Evolutionary conservation across 2,113 vertebrate genomes (phyloP).

Genomic region (Hassar affinis): DNA sequence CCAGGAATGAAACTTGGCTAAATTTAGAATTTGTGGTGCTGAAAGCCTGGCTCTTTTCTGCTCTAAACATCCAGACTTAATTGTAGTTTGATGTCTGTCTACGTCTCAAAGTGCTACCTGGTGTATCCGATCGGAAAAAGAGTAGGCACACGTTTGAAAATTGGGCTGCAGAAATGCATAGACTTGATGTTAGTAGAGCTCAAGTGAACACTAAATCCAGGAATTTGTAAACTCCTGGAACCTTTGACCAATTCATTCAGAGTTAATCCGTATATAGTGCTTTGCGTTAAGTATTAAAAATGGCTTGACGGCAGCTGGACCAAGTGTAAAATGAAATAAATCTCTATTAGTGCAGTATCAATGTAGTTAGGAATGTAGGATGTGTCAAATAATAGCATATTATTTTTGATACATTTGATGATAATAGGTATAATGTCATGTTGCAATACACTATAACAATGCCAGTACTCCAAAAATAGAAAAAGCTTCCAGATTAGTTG

Average conservation of each 20-base stretch:
- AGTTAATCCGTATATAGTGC: neutral
- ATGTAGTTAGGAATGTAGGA: neutral
- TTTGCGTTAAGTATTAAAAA: neutral
- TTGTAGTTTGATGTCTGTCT: neutral
- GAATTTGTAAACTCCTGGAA: neutral
- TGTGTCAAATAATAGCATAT: neutral
- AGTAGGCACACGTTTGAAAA: neutral
- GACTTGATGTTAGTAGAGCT: neutral
- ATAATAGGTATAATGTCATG: no score
- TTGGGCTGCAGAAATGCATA: neutral
- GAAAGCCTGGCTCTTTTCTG: neutral
- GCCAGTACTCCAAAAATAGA: neutral
- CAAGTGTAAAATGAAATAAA: neutral
- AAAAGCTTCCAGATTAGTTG: neutral
- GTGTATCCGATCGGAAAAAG: neutral
- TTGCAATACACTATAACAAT: neutral
- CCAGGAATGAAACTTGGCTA: neutral
- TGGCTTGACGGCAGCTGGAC: neutral
- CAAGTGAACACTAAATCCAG: neutral
- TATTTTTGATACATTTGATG: neutral
- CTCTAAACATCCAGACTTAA: neutral
- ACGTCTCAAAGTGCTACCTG: neutral
- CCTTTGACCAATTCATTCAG: no score
- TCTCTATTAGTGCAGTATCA: neutral
- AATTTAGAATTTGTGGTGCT: neutral